A percentile compares a stretch with the other conserved stretches of the same genome.
Evolutionary conservation across 2,888 invertebrate species (phyloP).

Genomic region (Augochlorella aurata): DNA sequence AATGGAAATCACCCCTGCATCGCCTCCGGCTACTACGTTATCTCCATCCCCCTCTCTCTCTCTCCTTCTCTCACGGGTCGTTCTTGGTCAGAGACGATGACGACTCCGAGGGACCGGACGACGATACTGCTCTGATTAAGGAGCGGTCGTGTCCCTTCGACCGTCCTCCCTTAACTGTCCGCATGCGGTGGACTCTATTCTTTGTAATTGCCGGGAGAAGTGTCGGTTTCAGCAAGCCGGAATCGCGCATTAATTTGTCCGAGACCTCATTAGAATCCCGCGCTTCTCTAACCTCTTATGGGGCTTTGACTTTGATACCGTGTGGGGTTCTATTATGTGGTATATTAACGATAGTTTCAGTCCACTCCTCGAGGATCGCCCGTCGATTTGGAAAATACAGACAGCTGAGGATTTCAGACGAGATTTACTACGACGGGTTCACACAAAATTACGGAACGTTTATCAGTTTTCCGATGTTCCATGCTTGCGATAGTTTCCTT

Average conservation of each 20-base stretch:
- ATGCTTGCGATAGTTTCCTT: too few relatives aligned
- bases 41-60: constrained; percentile 51
- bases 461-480: too few relatives aligned
- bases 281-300: background rate
- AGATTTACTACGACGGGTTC: too few relatives aligned
- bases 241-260: background rate
- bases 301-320: background rate
- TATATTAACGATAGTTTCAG: too few relatives aligned
- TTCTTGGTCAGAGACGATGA: constrained; percentile 76
- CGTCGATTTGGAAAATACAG: too few relatives aligned
- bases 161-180: constrained; percentile 17
- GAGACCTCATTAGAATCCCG: background rate
- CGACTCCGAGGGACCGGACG: constrained; percentile 59
- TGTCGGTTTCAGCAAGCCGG: background rate
- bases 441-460: too few relatives aligned
- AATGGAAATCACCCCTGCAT: constrained; percentile 80
- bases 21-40: constrained; percentile 61
- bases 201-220: constrained; percentile 25
- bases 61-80: constrained; percentile 70
- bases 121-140: constrained; percentile 63
- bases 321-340: background rate
- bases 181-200: constrained; percentile 3
- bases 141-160: constrained; percentile 41
- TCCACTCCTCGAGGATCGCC: too few relatives aligned
- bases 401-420: too few relatives aligned